Conservation (phyloP, 2,797 vertebrate genomes). For the Muscicapa comitata region DNA sequence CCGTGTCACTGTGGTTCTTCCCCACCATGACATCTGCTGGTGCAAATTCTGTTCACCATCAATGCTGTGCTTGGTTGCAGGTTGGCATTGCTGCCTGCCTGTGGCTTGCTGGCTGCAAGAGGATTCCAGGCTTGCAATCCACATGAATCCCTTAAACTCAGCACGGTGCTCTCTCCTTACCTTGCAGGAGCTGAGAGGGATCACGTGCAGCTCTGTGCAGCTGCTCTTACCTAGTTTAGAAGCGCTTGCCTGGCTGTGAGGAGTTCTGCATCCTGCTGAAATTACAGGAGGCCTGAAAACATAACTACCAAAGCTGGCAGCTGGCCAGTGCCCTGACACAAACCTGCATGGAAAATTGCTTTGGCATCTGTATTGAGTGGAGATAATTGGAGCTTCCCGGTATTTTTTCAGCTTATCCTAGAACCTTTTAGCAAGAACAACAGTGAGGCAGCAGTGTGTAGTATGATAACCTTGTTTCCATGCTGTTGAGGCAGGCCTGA, state of each 20-base stretch:
- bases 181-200: neutral
- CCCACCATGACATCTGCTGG: fast-evolving
- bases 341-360: neutral
- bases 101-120: neutral
- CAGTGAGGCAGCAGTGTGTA: neutral
- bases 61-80: neutral
- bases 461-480: neutral
- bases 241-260: neutral
- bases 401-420: neutral
- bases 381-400: neutral
- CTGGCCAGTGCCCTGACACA: neutral
- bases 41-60: neutral
- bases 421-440: neutral
- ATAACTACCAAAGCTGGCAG: neutral
- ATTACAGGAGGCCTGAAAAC: slow-evolving; percentile 46
- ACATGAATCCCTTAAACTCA: neutral
- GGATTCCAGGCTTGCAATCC: neutral
- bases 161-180: neutral
- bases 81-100: neutral
- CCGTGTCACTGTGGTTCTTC: neutral
- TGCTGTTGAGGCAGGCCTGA: neutral
- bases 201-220: neutral
- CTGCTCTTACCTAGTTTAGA: neutral
- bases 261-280: slow-evolving; percentile 2
- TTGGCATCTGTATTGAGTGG: neutral